phyloP scores from a whole-genome alignment of 2,888 invertebrate species.

The Platyscelio sp. region DNA sequence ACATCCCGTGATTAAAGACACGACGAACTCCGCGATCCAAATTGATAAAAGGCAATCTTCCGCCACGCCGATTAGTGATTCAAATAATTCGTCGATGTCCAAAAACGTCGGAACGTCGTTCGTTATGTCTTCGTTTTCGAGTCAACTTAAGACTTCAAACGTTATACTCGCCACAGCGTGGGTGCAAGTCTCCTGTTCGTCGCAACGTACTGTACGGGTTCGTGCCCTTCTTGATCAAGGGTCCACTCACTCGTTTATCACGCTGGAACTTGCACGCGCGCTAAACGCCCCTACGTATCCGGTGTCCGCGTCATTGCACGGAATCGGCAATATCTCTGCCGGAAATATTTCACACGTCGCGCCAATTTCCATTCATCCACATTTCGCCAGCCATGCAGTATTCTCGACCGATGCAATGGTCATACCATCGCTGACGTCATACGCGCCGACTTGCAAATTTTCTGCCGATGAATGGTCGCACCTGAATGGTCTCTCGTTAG shows the following conservation, averaged over 20 bases:
- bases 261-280: background rate
- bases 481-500: background rate
- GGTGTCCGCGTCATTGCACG: background rate
- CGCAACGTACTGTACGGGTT: background rate
- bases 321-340: background rate
- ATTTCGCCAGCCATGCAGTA: background rate
- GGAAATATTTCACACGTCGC: background rate
- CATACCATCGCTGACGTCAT: background rate
- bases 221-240: slow-evolving; percentile 16
- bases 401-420: background rate
- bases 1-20: background rate
- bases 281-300: background rate
- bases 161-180: background rate
- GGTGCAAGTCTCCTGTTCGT: background rate
- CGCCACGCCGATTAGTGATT: no score
- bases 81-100: background rate
- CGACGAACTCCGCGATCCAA: background rate
- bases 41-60: background rate
- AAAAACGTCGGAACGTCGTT: background rate
- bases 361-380: background rate
- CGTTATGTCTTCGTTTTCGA: background rate
- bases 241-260: background rate
- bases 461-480: background rate
- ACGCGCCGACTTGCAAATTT: background rate
- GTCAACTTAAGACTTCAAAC: background rate